Conservation (phyloP, 1,140 invertebrate genomes). For the Triops longicaudatus region DNA sequence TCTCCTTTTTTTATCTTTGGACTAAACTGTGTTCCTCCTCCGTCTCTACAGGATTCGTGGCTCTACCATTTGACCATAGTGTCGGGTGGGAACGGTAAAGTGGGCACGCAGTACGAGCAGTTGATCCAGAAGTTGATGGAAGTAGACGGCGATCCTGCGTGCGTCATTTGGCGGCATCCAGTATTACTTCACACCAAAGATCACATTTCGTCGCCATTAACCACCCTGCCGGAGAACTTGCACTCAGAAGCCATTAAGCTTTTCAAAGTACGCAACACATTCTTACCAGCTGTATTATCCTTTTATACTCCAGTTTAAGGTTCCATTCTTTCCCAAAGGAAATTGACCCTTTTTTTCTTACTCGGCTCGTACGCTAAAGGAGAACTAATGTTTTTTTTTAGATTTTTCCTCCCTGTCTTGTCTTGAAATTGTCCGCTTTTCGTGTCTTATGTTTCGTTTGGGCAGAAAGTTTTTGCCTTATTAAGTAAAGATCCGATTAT, state of each 20-base stretch:
- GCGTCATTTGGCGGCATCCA: conserved; percentile 88
- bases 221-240: conserved; percentile 71
- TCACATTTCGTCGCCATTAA: conserved; percentile 70
- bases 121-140: conserved; percentile 90
- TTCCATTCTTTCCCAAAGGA: background rate
- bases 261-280: conserved; percentile 61
- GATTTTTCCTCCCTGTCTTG: background rate
- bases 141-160: conserved; percentile 84
- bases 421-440: background rate
- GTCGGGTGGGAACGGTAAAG: conserved; percentile 77
- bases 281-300: conserved; percentile 17
- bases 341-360: conserved; percentile 8
- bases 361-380: background rate
- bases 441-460: background rate
- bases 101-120: conserved; percentile 90
- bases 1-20: no score
- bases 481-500: background rate
- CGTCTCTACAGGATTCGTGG: conserved; percentile 66
- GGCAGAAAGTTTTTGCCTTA: no score
- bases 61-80: conserved; percentile 89
- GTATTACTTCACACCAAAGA: conserved; percentile 83
- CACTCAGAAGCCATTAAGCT: conserved; percentile 87
- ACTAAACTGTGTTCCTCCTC: conserved; percentile 9
- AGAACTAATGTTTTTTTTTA: background rate
- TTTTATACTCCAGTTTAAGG: background rate